phyloP scores from a whole-genome alignment of 2,113 vertebrate species.

The Talpa occidentalis region DNA sequence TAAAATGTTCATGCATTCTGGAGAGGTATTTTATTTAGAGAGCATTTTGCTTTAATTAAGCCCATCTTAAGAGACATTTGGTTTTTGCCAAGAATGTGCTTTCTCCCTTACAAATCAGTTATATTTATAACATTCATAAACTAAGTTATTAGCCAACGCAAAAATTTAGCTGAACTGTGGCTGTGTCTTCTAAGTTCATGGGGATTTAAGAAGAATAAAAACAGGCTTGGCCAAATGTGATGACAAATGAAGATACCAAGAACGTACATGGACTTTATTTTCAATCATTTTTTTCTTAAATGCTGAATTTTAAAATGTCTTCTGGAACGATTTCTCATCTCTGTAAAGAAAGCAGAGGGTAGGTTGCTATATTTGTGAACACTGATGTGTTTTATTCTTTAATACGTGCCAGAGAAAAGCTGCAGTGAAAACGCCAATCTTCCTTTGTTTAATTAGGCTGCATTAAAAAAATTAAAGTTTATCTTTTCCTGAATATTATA shows the following conservation, averaged over 20 bases:
- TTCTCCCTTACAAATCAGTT: conserved; percentile 42
- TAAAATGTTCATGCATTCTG: conserved; percentile 54
- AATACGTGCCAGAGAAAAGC: background rate
- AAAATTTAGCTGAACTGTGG: background rate
- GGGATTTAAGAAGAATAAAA: background rate
- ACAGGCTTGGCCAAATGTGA: background rate
- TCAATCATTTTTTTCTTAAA: background rate
- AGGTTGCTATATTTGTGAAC: background rate
- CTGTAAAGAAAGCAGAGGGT: background rate
- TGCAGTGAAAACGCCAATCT: background rate
- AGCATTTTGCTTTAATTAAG: conserved; percentile 76
- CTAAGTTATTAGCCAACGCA: conserved; percentile 54
- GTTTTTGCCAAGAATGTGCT: conserved; percentile 68
- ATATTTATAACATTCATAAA: conserved; percentile 75
- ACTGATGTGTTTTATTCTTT: background rate
- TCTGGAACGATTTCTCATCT: background rate
- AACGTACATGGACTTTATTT: background rate
- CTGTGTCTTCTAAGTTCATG: conserved; percentile 20
- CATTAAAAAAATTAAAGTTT: background rate
- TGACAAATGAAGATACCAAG: background rate
- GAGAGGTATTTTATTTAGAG: conserved; percentile 66
- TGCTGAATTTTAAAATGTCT: background rate
- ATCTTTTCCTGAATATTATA: background rate
- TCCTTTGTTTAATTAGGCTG: background rate
- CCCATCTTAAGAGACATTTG: conserved; percentile 61